Percentiles rank a stretch among this genome's conserved stretches.
phyloP scores from a whole-genome alignment of 2,888 invertebrate genomes.

The Choreutis nemorana region DNA sequence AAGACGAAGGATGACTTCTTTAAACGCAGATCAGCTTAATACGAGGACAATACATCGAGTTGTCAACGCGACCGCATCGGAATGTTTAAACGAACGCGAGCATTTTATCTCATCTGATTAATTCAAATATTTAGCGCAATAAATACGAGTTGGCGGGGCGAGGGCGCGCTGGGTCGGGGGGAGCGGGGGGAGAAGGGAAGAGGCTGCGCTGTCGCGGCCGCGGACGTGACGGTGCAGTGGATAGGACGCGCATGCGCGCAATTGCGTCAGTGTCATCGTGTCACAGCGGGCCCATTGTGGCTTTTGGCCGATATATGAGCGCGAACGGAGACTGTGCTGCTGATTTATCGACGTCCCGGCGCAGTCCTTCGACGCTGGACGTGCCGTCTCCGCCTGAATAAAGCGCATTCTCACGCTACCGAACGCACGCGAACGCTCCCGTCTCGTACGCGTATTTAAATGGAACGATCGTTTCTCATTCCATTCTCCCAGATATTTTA shows the following conservation, averaged over 20 bases:
- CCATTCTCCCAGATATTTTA: slow-evolving; percentile 64
- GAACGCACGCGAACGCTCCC: slow-evolving; percentile 61
- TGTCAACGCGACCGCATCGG: slow-evolving; percentile 61
- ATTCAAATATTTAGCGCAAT: slow-evolving; percentile 66
- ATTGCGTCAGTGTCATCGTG: slow-evolving; percentile 56
- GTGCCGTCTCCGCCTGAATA: slow-evolving; percentile 53
- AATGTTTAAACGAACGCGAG: slow-evolving; percentile 56
- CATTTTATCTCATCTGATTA: slow-evolving; percentile 64
- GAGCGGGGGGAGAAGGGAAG: slow-evolving; percentile 19
- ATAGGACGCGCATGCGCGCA: slow-evolving; percentile 39
- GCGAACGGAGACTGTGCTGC: slow-evolving; percentile 34
- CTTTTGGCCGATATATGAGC: slow-evolving; percentile 45
- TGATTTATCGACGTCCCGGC: slow-evolving; percentile 58
- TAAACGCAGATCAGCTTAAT: slow-evolving; percentile 42
- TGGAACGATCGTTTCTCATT: slow-evolving; percentile 62
- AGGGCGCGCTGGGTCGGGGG: slow-evolving; percentile 7
- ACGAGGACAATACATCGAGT: slow-evolving; percentile 60
- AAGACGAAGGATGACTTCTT: slow-evolving; percentile 36
- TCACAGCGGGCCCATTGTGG: slow-evolving; percentile 51
- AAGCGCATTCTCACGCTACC: slow-evolving; percentile 65
- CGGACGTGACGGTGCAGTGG: slow-evolving; percentile 25
- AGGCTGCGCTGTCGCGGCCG: slow-evolving; percentile 22
- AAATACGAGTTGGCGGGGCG: slow-evolving; percentile 34
- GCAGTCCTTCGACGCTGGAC: slow-evolving; percentile 27
- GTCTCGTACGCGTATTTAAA: slow-evolving; percentile 56